Evolutionary conservation across 2,888 invertebrate genomes (phyloP), one percentile per base, ranked within the genome.

Genomic region (Polia nebulosa): DNA sequence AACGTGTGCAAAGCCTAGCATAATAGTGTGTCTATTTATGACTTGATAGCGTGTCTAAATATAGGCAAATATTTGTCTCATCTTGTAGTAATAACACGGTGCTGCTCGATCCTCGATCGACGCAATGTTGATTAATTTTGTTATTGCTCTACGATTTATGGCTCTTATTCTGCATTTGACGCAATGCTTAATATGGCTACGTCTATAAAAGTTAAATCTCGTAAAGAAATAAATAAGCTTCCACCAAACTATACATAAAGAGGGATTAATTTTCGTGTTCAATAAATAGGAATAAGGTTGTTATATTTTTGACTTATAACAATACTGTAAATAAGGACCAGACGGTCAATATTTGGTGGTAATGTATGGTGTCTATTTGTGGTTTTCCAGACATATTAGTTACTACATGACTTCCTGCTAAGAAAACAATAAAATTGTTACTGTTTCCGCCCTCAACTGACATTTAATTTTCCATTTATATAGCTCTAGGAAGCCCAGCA

Each of bases 61-160:
- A 75, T 58, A 58, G 44, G 20, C 39, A 61, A 55, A 65, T 65
- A 70, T 59, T 57, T 62, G 49, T 47, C 51, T 56, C 64, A 47
- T 76, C 64, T 77, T 44, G 27, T 34, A 62, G 39, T 56, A 64
- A 65, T 62, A 65, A 47, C 61, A 27, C 9, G 56, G 56, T 63
- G 57, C 69, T 55, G 39, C 29, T 47, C 45, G 22, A 73, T 57
- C 25, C 22, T 63, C 39, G 57, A 51, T 64, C 51, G 39, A 70
- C 39, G 47, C 44, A 51, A 70, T 61, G 59, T 52, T 75, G 76
- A 65, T 75, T 76, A 80, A 75, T 80, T 64, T 79, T 52, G 56
- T 55, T 74, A 69, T 64, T 58, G 66, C 49, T 36, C 27, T 56
- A 34, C 62, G 65, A 80, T 76, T 65, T 65, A 70, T 64, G 47